Evolutionary conservation across 2,888 invertebrate species (phyloP), one percentile per base, ranked within the genome.

Genomic region (Tipula unca): DNA sequence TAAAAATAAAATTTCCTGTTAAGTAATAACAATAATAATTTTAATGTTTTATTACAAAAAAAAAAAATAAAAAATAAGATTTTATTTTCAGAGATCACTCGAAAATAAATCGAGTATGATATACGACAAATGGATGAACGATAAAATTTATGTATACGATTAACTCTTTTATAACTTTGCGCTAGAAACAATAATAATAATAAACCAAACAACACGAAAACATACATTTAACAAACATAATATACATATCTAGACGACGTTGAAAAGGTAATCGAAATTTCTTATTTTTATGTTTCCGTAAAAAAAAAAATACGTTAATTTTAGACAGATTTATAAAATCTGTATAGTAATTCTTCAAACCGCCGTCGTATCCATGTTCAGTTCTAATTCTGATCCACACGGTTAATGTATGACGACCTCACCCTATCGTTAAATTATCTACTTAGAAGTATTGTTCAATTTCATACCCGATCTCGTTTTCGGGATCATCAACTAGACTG

Each of bases 71-170:
- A 69, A 69, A 69, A 25, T 10, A 69, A n/a, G 48, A 25, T 69
- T 69, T 25, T 20, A 6, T 32, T 69, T 25, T 20, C 10, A 69
- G 69, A 69, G 69, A 69, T 69, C 69, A 69, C 69, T 69, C 69
- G 69, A 69, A 69, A 69, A 69, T 69, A 20, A 69, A 69, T 69
- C 69, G 69, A 69, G 69, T 69, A 69, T 69, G 69, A 69, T 69
- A 69, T 69, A 69, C 69, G 69, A 69, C 69, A 69, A 69, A 69
- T 69, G 69, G 69, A 69, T 69, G 69, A 69, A 69, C 69, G 69
- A 69, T 69, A 69, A 69, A 69, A 69, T 69, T 69, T 69, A 69
- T 69, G 69, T 69, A 25, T 25, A 69, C 69, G 69, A 69, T 69
- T 69, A 69, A 69, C 69, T 69, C 69, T 69, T 69, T 69, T 25